A percentile compares a stretch with the other conserved stretches of the same genome.
phyloP scores from a whole-genome alignment of 1,140 invertebrate species.

The Heliconius hewitsoni region DNA sequence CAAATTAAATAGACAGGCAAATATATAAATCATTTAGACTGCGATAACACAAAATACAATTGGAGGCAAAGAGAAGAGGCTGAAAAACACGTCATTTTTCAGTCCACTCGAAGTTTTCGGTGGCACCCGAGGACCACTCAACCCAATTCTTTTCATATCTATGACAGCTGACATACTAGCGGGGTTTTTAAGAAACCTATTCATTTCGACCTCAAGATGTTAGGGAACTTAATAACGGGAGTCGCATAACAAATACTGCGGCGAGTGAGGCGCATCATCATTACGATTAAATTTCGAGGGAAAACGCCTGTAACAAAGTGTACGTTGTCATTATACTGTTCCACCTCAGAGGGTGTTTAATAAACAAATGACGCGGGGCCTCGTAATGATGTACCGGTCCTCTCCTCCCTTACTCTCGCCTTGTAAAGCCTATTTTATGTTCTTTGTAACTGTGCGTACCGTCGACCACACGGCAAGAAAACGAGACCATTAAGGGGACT shows the following conservation, averaged over 20 bases:
- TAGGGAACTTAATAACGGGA: conserved; percentile 74
- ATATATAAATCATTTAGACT: conserved; percentile 1
- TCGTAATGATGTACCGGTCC: conserved; percentile 64
- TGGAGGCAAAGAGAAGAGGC: conserved; percentile 35
- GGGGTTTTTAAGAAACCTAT: conserved; percentile 75
- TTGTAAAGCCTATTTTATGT: conserved; percentile 65
- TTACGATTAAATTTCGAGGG: conserved; percentile 78
- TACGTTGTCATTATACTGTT: conserved; percentile 74
- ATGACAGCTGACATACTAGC: conserved; percentile 71
- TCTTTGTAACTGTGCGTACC: conserved; percentile 43
- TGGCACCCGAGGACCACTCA: conserved; percentile 59
- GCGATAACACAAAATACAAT: conserved; percentile 35
- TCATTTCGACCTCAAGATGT: conserved; percentile 77
- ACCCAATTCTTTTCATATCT: conserved; percentile 75
- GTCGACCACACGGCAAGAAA: conserved; percentile 34
- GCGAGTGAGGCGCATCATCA: conserved; percentile 73
- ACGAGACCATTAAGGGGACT: conserved; percentile 30
- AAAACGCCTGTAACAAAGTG: conserved; percentile 76
- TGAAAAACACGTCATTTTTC: conserved; percentile 53
- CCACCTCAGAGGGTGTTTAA: conserved; percentile 78
- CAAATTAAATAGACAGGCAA: background rate
- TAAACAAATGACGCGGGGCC: conserved; percentile 77
- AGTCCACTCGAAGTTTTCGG: conserved; percentile 51
- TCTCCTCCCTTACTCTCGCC: conserved; percentile 49
- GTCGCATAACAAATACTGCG: conserved; percentile 58